Evolutionary conservation across 2,113 vertebrate species (phyloP), one percentile per base, ranked within the genome.

Genomic region (Orcinus orca): DNA sequence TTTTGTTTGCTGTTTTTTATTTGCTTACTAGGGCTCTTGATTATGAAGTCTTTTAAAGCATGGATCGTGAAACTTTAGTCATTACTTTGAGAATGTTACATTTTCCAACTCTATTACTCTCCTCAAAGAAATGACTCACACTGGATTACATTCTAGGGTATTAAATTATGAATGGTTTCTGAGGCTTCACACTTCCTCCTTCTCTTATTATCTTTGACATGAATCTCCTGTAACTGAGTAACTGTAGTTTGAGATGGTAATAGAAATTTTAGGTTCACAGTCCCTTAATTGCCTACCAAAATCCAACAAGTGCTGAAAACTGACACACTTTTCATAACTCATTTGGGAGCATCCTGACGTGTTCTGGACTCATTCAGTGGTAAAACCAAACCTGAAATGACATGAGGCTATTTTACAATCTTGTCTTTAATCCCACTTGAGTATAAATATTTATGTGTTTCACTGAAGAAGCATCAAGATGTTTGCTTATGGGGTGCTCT

Each of bases 151-250:
- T 90, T 95, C 58, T 96, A 80, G 41, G 33, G 79, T 95, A 89
- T 83, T 93, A 88, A 97, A 94, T 97, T 95, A 96, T 88, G 81
- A 96, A 98, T 94, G 50, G 65, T 81, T 88, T 86, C 36, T 77
- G 47, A 89, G 83, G 41, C 18, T 73, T 94, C 80, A 93, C 18
- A 83, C 60, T 80, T 96, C 71, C 23, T 77, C 65, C 68, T 97
- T 76, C 88, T 88, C 76, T 95, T 87, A 90, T 86, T 96, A 95
- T 90, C 55, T 96, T 91, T 96, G 89, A 85, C 88, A 96, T 47
- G 41, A 81, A 29, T 97, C 50, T 58, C 65, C 65, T 71, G 13
- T 88, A 96, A 79, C 77, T 76, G 74, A 87, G 77, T 93, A 93
- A 93, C 73, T 91, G 20, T 83, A 79, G 91, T 65, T 88, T 79